phyloP scores from a whole-genome alignment of 2,888 invertebrate species.

The Anorthoa munda region DNA sequence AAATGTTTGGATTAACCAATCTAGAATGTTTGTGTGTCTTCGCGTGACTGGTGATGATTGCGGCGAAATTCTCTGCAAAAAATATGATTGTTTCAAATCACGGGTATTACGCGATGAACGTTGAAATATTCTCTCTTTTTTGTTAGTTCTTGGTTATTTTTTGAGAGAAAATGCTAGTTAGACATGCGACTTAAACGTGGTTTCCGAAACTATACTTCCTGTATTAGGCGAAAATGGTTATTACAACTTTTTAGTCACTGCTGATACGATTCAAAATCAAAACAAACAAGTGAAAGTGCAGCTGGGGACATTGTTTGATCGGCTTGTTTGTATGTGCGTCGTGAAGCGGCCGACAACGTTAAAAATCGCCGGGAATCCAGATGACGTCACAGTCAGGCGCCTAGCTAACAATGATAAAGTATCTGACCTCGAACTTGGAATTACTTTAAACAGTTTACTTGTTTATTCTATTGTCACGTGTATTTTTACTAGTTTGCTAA shows the following conservation, averaged over 20 bases:
- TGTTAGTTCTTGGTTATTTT: constrained; percentile 75
- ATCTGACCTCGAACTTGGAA: constrained; percentile 74
- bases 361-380: constrained; percentile 64
- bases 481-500: constrained; percentile 25
- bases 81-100: constrained; percentile 86
- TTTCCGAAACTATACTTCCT: constrained; percentile 63
- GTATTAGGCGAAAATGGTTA: constrained; percentile 34
- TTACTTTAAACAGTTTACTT: constrained; percentile 56
- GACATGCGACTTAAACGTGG: constrained; percentile 79
- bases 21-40: constrained; percentile 69
- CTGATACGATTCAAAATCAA: constrained; percentile 49
- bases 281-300: constrained; percentile 67
- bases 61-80: constrained; percentile 82
- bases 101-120: constrained; percentile 80
- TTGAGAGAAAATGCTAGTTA: constrained; percentile 77
- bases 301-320: constrained; percentile 30
- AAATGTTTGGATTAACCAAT: constrained; percentile 53
- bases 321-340: constrained; percentile 53
- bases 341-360: constrained; percentile 28
- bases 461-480: constrained; percentile 49
- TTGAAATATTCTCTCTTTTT: constrained; percentile 78
- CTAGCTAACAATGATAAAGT: constrained; percentile 71
- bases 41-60: constrained; percentile 84
- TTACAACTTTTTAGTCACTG: constrained; percentile 45
- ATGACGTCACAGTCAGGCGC: constrained; percentile 69